A percentile compares a stretch with the other conserved stretches of the same genome.
Conservation (phyloP, 2,113 vertebrate genomes). For the Mohoua ochrocephala region DNA sequence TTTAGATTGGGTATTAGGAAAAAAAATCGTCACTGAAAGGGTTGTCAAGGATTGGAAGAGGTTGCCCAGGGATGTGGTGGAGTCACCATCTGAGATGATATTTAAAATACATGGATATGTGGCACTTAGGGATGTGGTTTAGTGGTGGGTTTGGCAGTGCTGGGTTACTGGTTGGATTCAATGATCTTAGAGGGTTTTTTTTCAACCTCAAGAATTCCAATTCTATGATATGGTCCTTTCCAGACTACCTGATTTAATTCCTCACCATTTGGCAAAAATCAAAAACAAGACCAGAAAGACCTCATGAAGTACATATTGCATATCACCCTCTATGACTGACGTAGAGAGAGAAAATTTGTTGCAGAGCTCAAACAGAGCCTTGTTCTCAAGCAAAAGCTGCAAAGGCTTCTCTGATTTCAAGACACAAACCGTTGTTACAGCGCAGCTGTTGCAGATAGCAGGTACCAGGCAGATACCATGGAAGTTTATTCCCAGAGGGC, state of each 20-base stretch:
- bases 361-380: background rate
- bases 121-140: fast-evolving
- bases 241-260: background rate
- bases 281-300: background rate
- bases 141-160: background rate
- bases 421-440: background rate
- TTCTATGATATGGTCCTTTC: background rate
- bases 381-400: background rate
- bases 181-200: too few species aligned
- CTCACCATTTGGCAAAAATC: background rate
- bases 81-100: fast-evolving
- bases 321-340: background rate
- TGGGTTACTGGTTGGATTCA: background rate
- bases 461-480: too few species aligned
- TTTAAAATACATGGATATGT: background rate
- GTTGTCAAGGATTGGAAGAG: background rate
- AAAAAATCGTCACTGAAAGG: background rate
- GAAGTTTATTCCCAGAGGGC: background rate
- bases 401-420: background rate
- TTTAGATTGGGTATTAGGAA: background rate
- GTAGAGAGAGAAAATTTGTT: background rate
- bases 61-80: background rate
- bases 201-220: fast-evolving
- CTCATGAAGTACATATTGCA: background rate
- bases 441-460: background rate